phyloP scores from a whole-genome alignment of 2,113 vertebrate species.

The Pluvialis apricaria region DNA sequence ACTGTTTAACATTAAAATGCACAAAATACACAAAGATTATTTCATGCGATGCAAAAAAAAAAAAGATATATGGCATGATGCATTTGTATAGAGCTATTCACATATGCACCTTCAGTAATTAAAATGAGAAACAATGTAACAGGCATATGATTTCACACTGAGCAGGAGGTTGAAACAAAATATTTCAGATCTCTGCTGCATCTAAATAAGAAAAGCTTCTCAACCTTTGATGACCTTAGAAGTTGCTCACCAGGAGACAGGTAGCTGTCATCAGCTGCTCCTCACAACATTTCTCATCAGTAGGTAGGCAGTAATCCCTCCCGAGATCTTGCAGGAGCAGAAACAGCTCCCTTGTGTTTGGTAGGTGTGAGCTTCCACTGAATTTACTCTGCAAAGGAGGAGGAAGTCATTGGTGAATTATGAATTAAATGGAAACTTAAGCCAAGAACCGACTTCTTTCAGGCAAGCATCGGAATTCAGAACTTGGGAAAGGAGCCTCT shows the following conservation, averaged over 20 bases:
- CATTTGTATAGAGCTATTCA: background rate
- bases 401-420: background rate
- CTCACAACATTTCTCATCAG: background rate
- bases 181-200: background rate
- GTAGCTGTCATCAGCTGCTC: background rate
- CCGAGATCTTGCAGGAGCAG: background rate
- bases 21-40: background rate
- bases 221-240: background rate
- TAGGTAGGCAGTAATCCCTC: background rate
- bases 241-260: background rate
- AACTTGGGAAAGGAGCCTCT: background rate
- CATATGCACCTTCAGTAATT: background rate
- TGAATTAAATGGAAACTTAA: background rate
- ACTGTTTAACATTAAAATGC: background rate
- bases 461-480: background rate
- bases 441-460: background rate
- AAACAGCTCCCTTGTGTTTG: background rate
- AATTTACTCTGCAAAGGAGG: background rate
- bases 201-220: background rate
- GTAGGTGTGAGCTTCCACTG: background rate
- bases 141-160: background rate
- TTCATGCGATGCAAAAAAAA: background rate
- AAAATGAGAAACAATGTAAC: background rate
- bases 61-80: background rate
- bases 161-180: background rate